Evolutionary conservation across 2,797 vertebrate species (phyloP).

Genomic region (Lycodopsis pacificus): DNA sequence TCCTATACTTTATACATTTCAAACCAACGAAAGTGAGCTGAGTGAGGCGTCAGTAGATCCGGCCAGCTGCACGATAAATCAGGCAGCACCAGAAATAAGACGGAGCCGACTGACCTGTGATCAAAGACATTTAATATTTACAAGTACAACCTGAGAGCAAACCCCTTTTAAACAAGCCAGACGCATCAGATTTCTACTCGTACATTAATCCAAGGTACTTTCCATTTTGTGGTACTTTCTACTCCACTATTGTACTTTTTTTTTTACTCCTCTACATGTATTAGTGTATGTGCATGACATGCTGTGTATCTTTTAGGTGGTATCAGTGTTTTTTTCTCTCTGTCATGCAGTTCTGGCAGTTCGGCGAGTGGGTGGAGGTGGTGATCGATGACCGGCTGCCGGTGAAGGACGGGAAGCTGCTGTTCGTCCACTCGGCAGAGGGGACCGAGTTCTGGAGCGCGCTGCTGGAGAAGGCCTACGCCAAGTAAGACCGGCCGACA

Average conservation of each 20-base stretch:
- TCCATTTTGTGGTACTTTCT: background rate
- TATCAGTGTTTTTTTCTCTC: background rate
- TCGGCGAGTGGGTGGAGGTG: slow-evolving; percentile 94
- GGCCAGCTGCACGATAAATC: background rate
- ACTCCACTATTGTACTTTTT: background rate
- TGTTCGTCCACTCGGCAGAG: slow-evolving; percentile 94
- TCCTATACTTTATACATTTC: background rate
- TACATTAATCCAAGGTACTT: background rate
- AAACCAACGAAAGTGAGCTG: background rate
- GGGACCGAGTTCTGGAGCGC: slow-evolving; percentile 96
- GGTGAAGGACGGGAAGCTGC: slow-evolving; percentile 90
- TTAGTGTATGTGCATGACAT: too few species aligned
- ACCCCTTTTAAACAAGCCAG: background rate
- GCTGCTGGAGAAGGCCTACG: slow-evolving; percentile 95
- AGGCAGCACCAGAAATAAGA: background rate
- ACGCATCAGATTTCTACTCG: background rate
- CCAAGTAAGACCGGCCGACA: slow-evolving; percentile 87
- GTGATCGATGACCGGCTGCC: slow-evolving; percentile 95
- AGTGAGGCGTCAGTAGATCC: background rate
- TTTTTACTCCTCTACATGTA: too few species aligned
- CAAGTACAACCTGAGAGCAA: background rate
- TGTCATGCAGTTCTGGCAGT: slow-evolving; percentile 94
- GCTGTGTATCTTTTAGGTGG: too few species aligned
- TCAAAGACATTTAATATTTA: background rate
- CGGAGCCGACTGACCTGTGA: background rate